A percentile compares a stretch with the other conserved stretches of the same genome.
These are phyloP conservation scores for Pseudorhiza aurosa DNA, from an alignment of 30 jellyfish, hydroid and myxozoan genomes.

Conservation along the genomic window DNA sequence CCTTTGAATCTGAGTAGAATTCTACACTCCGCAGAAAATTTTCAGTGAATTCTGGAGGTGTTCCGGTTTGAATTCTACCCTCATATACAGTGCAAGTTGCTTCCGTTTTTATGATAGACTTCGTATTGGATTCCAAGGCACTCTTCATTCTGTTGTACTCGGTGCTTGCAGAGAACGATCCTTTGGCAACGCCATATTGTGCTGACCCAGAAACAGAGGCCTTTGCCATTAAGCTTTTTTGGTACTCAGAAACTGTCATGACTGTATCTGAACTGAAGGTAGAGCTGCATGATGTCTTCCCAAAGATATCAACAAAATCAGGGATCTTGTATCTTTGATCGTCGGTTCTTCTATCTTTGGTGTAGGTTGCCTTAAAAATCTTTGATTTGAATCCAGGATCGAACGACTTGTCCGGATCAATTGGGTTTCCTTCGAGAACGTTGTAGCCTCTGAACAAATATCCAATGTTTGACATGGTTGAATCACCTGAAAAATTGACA, in stretches of 20 bases:
- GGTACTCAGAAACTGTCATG: constrained; percentile 31
- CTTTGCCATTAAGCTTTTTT: constrained; percentile 17
- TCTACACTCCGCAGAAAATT: constrained; percentile 19
- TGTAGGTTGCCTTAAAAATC: constrained; percentile 29
- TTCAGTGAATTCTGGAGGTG: constrained; percentile 39
- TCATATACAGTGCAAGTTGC: constrained; percentile 42
- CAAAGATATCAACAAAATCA: constrained; percentile 8
- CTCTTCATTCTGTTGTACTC: constrained; percentile 15
- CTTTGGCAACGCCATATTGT: not conserved
- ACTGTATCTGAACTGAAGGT: constrained; percentile 10
- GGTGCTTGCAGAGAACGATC: constrained; percentile 41
- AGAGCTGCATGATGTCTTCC: constrained; percentile 3
- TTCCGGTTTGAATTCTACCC: not conserved
- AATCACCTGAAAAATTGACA: not conserved
- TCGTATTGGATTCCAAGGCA: not conserved
- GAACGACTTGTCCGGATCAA: not conserved
- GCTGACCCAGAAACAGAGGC: constrained; percentile 36
- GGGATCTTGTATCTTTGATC: constrained; percentile 15
- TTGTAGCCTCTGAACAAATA: constrained; percentile 36
- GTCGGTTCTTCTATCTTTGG: constrained; percentile 9
- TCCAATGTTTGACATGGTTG: constrained; percentile 23
- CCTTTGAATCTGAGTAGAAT: not conserved
- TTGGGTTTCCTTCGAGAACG: constrained; percentile 35
- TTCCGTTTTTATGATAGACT: constrained; percentile 30
- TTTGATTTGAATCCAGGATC: constrained; percentile 43